Conservation (phyloP, 2,113 vertebrate genomes). For the Syrrhaptes paradoxus region DNA sequence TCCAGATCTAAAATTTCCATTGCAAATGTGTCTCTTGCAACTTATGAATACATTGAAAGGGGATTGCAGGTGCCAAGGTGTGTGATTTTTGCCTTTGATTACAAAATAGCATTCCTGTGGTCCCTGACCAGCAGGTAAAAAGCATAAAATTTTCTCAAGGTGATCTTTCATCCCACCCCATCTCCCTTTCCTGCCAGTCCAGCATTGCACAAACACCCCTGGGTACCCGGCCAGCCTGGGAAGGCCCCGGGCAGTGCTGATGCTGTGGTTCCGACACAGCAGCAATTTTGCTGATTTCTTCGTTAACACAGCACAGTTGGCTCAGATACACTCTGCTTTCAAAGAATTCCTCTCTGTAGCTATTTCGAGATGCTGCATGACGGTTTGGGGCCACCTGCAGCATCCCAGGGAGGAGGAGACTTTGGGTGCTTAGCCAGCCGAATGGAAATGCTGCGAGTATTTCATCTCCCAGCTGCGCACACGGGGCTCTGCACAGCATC, state of each 20-base stretch:
- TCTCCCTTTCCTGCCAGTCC: not conserved
- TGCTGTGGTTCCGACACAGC: accelerated
- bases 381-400: constrained; percentile 1
- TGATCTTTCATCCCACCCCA: not conserved
- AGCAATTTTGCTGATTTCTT: not conserved
- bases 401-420: not conserved
- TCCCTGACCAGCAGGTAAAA: not conserved
- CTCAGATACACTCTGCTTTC: not conserved
- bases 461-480: not conserved
- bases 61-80: not conserved
- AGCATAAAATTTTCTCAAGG: not conserved
- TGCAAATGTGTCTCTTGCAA: not conserved
- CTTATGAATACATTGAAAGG: accelerated
- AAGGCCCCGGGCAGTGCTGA: not conserved
- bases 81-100: not conserved
- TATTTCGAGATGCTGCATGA: not conserved
- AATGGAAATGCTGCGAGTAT: accelerated
- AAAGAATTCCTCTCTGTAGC: accelerated
- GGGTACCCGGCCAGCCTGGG: not conserved
- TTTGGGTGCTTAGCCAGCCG: not conserved
- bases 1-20: not conserved
- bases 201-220: accelerated
- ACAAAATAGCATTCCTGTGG: not conserved
- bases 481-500: not conserved
- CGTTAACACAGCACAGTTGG: not conserved